phyloP scores from a whole-genome alignment of 2,797 vertebrate genomes.

The Diglossa cyanea region DNA sequence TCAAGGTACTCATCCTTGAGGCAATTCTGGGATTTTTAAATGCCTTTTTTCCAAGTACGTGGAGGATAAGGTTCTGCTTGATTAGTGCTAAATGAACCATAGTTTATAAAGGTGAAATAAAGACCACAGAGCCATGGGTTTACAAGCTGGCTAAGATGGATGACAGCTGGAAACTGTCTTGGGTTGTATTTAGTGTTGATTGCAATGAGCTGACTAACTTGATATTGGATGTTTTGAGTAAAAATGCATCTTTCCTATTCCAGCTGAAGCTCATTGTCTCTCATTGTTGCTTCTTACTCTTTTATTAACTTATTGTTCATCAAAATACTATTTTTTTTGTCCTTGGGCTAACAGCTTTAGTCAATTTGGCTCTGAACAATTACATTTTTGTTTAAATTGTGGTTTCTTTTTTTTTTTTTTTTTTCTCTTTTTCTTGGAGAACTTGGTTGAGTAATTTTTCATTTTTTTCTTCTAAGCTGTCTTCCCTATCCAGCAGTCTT shows the following conservation, averaged over 20 bases:
- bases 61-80: neutral
- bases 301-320: neutral
- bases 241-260: neutral
- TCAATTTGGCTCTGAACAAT: neutral
- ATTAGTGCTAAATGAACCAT: neutral
- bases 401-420: neutral
- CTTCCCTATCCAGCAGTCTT: neutral
- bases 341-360: neutral
- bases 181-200: neutral
- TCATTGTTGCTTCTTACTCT: neutral
- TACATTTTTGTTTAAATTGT: neutral
- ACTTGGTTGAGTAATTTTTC: neutral
- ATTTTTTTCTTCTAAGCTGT: neutral
- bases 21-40: neutral
- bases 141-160: neutral
- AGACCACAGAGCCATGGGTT: neutral
- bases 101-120: neutral
- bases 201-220: neutral
- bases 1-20: neutral
- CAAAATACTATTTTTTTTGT: neutral
- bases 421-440: neutral
- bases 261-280: neutral
- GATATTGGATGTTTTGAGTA: neutral
- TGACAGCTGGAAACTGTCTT: neutral
- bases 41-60: neutral